Conservation (phyloP, 2,888 invertebrate genomes). For the Machimus atricapillus region DNA sequence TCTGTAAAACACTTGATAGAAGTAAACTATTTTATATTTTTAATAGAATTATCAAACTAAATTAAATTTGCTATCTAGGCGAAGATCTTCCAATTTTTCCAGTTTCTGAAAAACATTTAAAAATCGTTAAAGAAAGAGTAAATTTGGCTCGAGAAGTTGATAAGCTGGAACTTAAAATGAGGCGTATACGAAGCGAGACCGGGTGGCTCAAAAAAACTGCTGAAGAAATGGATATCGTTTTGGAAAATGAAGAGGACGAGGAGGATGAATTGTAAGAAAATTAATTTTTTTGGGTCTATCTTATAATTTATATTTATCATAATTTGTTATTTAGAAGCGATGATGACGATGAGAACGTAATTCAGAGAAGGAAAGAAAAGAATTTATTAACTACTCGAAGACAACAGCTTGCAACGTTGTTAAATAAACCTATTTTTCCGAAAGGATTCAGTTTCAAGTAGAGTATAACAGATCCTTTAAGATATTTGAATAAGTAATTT, state of each 20-base stretch:
- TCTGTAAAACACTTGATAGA: constrained; percentile 84
- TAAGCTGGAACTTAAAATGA: constrained; percentile 71
- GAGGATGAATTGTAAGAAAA: constrained; percentile 56
- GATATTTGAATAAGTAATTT: not conserved
- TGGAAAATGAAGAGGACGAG: constrained; percentile 75
- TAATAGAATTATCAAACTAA: not conserved
- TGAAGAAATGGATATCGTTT: constrained; percentile 88
- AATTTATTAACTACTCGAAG: constrained; percentile 64
- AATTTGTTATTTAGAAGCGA: constrained; percentile 45
- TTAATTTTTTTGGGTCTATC: not conserved
- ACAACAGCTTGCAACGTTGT: constrained; percentile 64
- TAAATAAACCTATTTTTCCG: constrained; percentile 71
- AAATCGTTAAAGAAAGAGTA: constrained; percentile 76
- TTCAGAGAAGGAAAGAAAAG: constrained; percentile 53
- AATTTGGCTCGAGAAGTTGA: constrained; percentile 82
- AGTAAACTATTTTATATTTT: constrained; percentile 66
- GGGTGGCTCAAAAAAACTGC: constrained; percentile 89
- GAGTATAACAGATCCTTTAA: constrained; percentile 52
- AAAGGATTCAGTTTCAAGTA: constrained; percentile 70
- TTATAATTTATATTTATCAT: not conserved
- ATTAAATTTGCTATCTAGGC: constrained; percentile 63
- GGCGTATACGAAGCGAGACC: constrained; percentile 71
- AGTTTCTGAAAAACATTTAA: constrained; percentile 68
- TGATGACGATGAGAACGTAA: constrained; percentile 59
- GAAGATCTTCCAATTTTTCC: constrained; percentile 87